Base-by-base conservation (phyloP, 2,797 vertebrate genomes). In the Pogonophryne albipinna region DNA sequence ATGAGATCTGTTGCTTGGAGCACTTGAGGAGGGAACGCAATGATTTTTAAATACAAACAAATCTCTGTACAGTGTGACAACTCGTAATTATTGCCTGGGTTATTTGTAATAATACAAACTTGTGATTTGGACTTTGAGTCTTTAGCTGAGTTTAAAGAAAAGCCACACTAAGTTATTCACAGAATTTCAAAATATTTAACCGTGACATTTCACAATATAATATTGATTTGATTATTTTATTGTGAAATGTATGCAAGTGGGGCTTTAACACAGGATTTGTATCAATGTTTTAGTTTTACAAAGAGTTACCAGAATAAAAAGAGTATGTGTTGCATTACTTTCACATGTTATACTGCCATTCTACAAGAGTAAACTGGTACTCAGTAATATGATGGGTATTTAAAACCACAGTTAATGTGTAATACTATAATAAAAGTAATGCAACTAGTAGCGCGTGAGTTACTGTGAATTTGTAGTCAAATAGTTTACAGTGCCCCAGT, bases 71-170 rank as follows among this genome's bases (percentile, higher is more conserved):
- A 65, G n/a, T 52, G 27, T 59, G 34, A 45, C 42, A 78, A 50
- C 47, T 60, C 61, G 38, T 52, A 57, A 72, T 66, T 14, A 57
- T 50, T 34, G 45, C 51, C 53, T 67, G 13, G 51, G 27, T 61
- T 71, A 68, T 69, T 66, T 79, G 19, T 66, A 63, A 85, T 80
- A 66, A 66, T 58, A 76, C 41, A 10, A 52, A 58, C 17, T 61
- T 9, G 49, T 13, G 55, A 19, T 38, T 66, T 66, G 50, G 53
- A 53, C n/a, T 69, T 68, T 19, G 49, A 66, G 46, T 63, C 59
- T 62, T 45, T 47, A 52, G 44, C 55, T 41, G 15, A 46, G 56
- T 59, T 27, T 19, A 3, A 71, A 78, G 77, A 76, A 4, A 65
- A 60, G 10, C 4, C n/a, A 62, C 45, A 31, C 3, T 31, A 63